Evolutionary conservation across 2,113 vertebrate species (phyloP).

Genomic region (Balaeniceps rex): DNA sequence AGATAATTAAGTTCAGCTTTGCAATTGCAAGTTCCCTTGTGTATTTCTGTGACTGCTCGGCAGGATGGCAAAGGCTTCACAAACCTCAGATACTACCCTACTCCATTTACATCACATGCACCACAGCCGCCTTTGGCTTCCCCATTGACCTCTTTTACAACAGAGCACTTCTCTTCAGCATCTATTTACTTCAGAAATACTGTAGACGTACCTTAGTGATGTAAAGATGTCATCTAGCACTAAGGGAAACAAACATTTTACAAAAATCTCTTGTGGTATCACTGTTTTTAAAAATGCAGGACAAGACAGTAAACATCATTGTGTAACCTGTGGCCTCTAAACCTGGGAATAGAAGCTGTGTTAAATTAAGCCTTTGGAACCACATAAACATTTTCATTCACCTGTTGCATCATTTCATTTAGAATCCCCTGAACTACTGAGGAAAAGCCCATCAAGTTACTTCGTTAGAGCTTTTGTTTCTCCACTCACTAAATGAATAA

Average conservation of each 20-base stretch:
- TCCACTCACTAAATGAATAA: not conserved
- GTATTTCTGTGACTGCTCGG: not conserved
- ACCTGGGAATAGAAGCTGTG: not conserved
- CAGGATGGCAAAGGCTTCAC: not conserved
- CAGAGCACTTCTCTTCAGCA: not conserved
- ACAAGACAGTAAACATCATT: not conserved
- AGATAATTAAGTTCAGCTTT: slow-evolving; percentile 25
- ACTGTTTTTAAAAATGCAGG: not conserved
- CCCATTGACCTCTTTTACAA: not conserved
- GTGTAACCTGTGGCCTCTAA: not conserved
- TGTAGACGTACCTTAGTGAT: not conserved
- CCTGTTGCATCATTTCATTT: not conserved
- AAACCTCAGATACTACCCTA: not conserved
- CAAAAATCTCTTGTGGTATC: not conserved
- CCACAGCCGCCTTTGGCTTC: not conserved
- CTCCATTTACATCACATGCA: slow-evolving; percentile 4
- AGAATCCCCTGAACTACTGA: not conserved
- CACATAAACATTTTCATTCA: not conserved
- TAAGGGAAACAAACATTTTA: not conserved
- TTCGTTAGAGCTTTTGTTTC: not conserved
- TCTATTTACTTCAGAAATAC: not conserved
- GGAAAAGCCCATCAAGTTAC: not conserved
- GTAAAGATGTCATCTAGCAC: not conserved
- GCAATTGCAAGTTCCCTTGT: not conserved
- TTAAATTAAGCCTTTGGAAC: not conserved